Evolutionary conservation across 2,888 invertebrate genomes (phyloP), one percentile per base, ranked within the genome.

Genomic region (Dysmachus trigonus): DNA sequence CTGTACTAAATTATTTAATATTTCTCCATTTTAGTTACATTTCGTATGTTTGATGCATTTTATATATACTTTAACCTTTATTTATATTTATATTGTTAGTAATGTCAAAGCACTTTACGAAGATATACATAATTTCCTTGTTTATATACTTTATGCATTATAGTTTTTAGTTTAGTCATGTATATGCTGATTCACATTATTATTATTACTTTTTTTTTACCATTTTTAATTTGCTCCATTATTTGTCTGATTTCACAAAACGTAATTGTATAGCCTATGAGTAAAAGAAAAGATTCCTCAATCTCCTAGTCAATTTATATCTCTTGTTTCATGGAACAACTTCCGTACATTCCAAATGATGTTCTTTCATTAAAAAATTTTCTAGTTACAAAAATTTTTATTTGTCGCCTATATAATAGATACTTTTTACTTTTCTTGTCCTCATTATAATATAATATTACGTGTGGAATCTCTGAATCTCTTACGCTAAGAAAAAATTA

Each of bases 81-180:
- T 51, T 62, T 77, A 77, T 77, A 41, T 71, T 72, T n/a, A 72
- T 83, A 71, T 83, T 82, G 22, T 83, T 72, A 72, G 41, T 35
- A 72, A 83, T 83, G 72, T 83, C 83, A 83, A 83, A 83, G 83
- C 83, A 83, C 83, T 83, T 83, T 83, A 83, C 83, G 83, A 83
- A 72, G 83, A 83, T 83, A 83, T 83, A 71, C 81, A 81, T 81
- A 81, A 73, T 35, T 30, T 33, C 35, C 31, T 51, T 76, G 76
- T 81, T 81, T 81, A 31, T 79, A 47, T 62, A 62, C 18, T 15
- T 81, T 81, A 81, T 22, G 81, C 62, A 18, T 81, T 53, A 62
- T 81, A 81, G 62, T 81, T 81, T 62, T 15, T 77, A 47, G 77
- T 77, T n/a, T 81, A 81, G 51, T 81, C 81, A 81, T 47, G 81